Conservation (phyloP, 2,113 vertebrate species). For the Scophthalmus maximus region DNA sequence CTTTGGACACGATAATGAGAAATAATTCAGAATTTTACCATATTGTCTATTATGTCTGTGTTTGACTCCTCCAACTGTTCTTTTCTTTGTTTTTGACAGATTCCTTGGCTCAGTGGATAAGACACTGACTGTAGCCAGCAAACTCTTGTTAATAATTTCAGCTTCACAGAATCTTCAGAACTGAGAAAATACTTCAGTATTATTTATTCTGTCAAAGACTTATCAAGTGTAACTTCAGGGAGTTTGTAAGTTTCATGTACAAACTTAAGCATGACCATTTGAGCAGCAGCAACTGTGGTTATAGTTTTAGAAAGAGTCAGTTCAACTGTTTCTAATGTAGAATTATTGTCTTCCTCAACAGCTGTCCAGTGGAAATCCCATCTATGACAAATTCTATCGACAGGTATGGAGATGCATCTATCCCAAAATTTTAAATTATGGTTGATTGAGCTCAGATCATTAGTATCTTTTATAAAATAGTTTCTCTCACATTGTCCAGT, state of each 20-base stretch:
- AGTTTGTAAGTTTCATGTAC: too few species aligned
- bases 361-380: conserved; percentile 96
- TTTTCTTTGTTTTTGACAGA: neutral
- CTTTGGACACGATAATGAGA: neutral
- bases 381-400: conserved; percentile 97
- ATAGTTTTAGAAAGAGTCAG: neutral
- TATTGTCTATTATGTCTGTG: neutral
- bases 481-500: neutral
- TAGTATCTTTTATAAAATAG: neutral
- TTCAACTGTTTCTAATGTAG: neutral
- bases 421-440: neutral
- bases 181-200: too few species aligned
- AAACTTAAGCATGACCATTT: neutral
- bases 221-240: too few species aligned
- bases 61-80: too few species aligned
- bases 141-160: too few species aligned
- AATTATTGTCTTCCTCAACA: conserved; percentile 66
- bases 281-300: neutral
- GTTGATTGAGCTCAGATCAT: neutral
- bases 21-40: neutral
- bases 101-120: neutral
- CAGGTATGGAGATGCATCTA: conserved; percentile 86
- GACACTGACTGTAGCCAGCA: neutral
- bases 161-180: too few species aligned
- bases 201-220: too few species aligned